Percentiles rank a stretch among this genome's conserved stretches.
phyloP scores from a whole-genome alignment of 2,888 invertebrate species.

The Ennomos quercinarius region DNA sequence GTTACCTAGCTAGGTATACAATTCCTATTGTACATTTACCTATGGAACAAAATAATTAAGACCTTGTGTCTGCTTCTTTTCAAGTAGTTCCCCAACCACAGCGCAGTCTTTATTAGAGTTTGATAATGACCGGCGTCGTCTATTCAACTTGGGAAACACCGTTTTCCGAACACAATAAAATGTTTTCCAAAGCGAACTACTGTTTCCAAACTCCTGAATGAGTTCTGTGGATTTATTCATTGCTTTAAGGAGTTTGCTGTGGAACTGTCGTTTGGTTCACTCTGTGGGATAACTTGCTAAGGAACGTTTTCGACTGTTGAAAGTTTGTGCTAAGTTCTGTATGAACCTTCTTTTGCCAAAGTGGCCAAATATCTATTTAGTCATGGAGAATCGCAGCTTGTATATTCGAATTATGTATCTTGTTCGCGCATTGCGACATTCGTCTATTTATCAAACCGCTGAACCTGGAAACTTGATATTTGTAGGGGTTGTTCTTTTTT shows the following conservation, averaged over 20 bases:
- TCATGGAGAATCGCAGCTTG: too few relatives aligned
- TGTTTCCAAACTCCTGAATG: slow-evolving; percentile 46
- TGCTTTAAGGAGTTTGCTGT: slow-evolving; percentile 37
- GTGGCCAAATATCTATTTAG: slow-evolving; percentile 4
- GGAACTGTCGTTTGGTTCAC: slow-evolving; percentile 31
- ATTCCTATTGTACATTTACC: neutral
- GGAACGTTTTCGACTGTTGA: slow-evolving; percentile 22
- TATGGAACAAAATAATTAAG: slow-evolving; percentile 15
- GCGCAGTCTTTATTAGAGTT: slow-evolving; percentile 33
- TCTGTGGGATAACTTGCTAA: slow-evolving; percentile 24
- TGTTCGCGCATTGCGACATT: too few relatives aligned
- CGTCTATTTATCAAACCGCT: too few relatives aligned
- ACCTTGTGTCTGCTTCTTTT: slow-evolving; percentile 2
- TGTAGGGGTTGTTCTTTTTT: too few relatives aligned
- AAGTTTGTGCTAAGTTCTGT: slow-evolving; percentile 31
- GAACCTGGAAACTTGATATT: too few relatives aligned
- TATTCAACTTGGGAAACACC: slow-evolving; percentile 39
- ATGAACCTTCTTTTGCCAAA: neutral
- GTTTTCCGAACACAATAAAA: slow-evolving; percentile 46
- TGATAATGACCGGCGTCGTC: slow-evolving; percentile 40
- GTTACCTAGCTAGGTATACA: too few relatives aligned
- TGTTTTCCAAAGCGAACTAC: slow-evolving; percentile 46
- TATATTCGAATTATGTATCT: too few relatives aligned
- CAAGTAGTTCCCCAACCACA: slow-evolving; percentile 16
- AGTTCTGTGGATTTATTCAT: slow-evolving; percentile 41